Evolutionary conservation across 1,140 invertebrate species (phyloP).

Genomic region (Drosophila busckii): DNA sequence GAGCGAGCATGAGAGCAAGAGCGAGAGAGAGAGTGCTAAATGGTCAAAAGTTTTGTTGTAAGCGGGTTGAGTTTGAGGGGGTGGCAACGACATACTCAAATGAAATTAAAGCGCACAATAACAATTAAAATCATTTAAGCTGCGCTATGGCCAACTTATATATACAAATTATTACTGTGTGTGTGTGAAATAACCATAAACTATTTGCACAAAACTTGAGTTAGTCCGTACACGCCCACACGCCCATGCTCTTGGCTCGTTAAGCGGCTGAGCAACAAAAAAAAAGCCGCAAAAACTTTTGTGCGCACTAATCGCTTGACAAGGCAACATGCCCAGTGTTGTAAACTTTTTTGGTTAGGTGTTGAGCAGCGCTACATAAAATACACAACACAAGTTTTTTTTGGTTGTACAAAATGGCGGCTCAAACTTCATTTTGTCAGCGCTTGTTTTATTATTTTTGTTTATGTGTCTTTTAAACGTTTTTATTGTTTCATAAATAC

Average conservation of each 20-base stretch:
- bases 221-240: too few species aligned
- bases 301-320: slow-evolving; percentile 64
- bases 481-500: slow-evolving; percentile 74
- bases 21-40: slow-evolving; percentile 15
- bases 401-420: background rate
- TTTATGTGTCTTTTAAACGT: slow-evolving; percentile 40
- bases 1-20: background rate
- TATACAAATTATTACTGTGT: slow-evolving; percentile 5
- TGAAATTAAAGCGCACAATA: slow-evolving; percentile 61
- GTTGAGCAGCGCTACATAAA: slow-evolving; percentile 30
- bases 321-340: slow-evolving; percentile 18
- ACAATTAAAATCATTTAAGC: slow-evolving; percentile 68
- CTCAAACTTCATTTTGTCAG: slow-evolving; percentile 8
- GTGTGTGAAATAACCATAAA: slow-evolving; percentile 61
- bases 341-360: slow-evolving; percentile 57
- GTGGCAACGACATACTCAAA: slow-evolving; percentile 24
- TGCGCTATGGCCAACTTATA: slow-evolving; percentile 32
- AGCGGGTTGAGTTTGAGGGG: slow-evolving; percentile 6
- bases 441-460: background rate
- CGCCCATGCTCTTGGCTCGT: slow-evolving; percentile 55
- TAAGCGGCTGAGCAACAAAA: slow-evolving; percentile 23
- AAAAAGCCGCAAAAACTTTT: slow-evolving; percentile 68
- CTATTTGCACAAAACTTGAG: slow-evolving; percentile 71
- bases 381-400: slow-evolving; percentile 28
- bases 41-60: slow-evolving; percentile 24